Evolutionary conservation across 1,140 invertebrate genomes (phyloP).

Genomic region (Elysia chlorotica): DNA sequence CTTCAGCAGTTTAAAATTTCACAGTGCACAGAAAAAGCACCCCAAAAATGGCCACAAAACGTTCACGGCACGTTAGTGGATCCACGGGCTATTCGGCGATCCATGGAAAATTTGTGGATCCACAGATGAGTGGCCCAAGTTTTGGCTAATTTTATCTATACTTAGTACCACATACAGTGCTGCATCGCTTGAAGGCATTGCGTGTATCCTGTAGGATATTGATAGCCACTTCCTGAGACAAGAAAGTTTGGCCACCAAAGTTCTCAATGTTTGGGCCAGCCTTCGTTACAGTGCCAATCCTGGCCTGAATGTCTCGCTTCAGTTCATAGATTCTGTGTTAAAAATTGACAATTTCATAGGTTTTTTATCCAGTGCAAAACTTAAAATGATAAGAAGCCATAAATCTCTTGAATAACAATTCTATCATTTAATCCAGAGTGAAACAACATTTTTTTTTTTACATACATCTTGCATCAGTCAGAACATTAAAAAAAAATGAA

Average conservation of each 20-base stretch:
- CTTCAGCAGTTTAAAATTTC: neutral
- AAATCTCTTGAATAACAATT: too few relatives aligned
- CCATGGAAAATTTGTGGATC: neutral
- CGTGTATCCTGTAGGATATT: slow-evolving; percentile 91
- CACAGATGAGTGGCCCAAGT: neutral
- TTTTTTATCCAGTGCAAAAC: too few relatives aligned
- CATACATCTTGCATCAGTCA: too few relatives aligned
- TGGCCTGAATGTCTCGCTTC: slow-evolving; percentile 88
- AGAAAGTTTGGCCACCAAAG: slow-evolving; percentile 95
- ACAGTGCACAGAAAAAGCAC: neutral
- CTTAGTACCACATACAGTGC: slow-evolving; percentile 75
- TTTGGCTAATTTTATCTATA: too few relatives aligned
- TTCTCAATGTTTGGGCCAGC: slow-evolving; percentile 90
- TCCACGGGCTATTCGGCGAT: neutral
- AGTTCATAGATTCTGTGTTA: slow-evolving; percentile 92
- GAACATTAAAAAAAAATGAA: too few relatives aligned
- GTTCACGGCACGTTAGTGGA: neutral
- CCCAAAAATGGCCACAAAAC: neutral
- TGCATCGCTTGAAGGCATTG: slow-evolving; percentile 86
- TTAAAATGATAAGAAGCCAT: too few relatives aligned
- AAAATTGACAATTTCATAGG: too few relatives aligned
- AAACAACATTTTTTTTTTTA: too few relatives aligned
- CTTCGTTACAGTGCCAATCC: slow-evolving; percentile 87
- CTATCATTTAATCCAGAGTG: too few relatives aligned
- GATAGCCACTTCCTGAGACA: slow-evolving; percentile 95